A percentile compares a stretch with the other conserved stretches of the same genome.
phyloP scores from a whole-genome alignment of 2,797 vertebrate species.

The Spinus olivaceus region DNA sequence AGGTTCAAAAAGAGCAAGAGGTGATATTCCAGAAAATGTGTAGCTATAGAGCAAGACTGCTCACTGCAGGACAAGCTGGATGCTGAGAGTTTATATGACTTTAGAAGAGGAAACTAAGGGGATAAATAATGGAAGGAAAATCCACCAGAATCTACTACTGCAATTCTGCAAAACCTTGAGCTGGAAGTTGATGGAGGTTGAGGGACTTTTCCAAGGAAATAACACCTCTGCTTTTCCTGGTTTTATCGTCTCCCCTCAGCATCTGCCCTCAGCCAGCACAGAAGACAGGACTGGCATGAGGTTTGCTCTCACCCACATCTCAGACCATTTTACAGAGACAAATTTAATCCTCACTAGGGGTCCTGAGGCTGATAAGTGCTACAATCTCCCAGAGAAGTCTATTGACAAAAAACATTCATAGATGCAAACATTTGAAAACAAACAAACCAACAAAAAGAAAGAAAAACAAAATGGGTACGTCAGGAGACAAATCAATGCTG shows the following conservation, averaged over 20 bases:
- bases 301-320: not conserved
- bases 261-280: not conserved
- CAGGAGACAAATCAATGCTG: not conserved
- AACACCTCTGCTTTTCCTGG: not conserved
- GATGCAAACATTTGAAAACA: not conserved
- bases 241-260: not conserved
- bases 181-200: not conserved
- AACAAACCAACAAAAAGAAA: not conserved
- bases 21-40: not conserved
- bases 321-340: not conserved
- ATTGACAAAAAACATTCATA: not conserved
- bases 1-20: not conserved
- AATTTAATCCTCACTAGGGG: not conserved
- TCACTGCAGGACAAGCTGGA: not conserved
- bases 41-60: not conserved
- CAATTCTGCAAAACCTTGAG: not conserved
- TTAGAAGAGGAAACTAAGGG: not conserved
- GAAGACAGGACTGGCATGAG: not conserved
- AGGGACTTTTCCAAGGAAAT: not conserved
- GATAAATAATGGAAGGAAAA: not conserved
- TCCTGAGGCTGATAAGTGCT: accelerated
- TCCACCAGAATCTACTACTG: not conserved
- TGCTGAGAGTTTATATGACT: not conserved
- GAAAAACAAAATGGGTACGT: accelerated
- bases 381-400: not conserved